Percentiles rank a stretch among this genome's conserved stretches.
Conservation (phyloP, 2,888 invertebrate species). For the Eurois occulta region DNA sequence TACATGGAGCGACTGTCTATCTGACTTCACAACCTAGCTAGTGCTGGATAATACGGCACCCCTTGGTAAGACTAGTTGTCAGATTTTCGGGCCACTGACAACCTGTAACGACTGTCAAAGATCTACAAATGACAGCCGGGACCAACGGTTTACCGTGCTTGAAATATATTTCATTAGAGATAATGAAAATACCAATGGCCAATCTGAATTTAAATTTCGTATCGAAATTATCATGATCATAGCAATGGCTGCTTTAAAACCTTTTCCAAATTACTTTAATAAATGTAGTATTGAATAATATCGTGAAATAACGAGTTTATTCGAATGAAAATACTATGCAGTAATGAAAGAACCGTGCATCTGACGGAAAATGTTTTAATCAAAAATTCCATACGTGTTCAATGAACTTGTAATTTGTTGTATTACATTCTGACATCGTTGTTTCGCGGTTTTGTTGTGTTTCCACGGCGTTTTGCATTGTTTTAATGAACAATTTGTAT, state of each 20-base stretch:
- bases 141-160: no score
- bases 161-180: not conserved
- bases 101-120: no score
- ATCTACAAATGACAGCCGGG: no score
- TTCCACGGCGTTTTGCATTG: not conserved
- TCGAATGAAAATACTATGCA: slow-evolving; percentile 9
- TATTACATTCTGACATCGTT: not conserved
- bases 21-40: no score
- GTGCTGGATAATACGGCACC: no score
- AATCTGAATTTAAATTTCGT: slow-evolving; percentile 4
- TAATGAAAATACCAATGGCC: not conserved
- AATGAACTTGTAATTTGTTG: slow-evolving; percentile 11
- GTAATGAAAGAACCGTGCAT: not conserved
- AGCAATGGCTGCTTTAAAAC: not conserved
- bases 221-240: no score
- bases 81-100: no score
- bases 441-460: not conserved
- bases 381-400: not conserved
- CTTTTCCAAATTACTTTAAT: slow-evolving; percentile 4
- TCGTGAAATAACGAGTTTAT: slow-evolving; percentile 24
- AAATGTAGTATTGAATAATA: slow-evolving; percentile 4
- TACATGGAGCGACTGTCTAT: no score
- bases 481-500: not conserved
- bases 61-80: no score
- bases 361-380: slow-evolving; percentile 1